Percentiles rank a stretch among this genome's conserved stretches.
phyloP scores from a whole-genome alignment of 2,113 vertebrate species.

The Fulica atra region DNA sequence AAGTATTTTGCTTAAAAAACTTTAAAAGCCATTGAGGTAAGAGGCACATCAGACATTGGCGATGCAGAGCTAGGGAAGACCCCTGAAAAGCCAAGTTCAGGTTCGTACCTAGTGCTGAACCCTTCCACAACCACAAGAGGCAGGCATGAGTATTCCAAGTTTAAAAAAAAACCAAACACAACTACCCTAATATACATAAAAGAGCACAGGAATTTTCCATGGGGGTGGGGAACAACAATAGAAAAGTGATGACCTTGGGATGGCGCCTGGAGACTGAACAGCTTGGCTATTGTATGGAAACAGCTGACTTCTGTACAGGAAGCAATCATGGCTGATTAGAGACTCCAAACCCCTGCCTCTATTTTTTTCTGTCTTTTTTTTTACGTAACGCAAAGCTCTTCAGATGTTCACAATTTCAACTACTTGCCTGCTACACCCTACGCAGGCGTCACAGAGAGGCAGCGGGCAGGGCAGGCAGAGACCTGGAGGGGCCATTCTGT shows the following conservation, averaged over 20 bases:
- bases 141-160: not conserved
- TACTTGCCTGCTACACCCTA: not conserved
- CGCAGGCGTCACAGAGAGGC: not conserved
- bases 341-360: conserved; percentile 43
- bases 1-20: not conserved
- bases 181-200: not conserved
- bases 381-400: not conserved
- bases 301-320: conserved; percentile 83
- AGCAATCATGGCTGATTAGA: conserved; percentile 71
- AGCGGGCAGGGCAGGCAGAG: not conserved
- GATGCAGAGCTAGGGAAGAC: not conserved
- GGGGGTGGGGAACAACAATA: conserved; percentile 63
- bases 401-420: not conserved
- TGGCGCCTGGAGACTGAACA: conserved; percentile 76
- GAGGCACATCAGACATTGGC: not conserved
- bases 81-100: not conserved
- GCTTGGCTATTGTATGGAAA: conserved; percentile 68
- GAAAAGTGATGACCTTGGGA: conserved; percentile 77
- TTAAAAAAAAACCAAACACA: not conserved
- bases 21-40: not conserved
- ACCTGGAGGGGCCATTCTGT: not conserved
- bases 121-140: conserved; percentile 10
- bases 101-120: not conserved
- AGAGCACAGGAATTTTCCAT: conserved; percentile 67
- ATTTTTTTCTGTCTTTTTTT: not conserved